Base-by-base conservation (phyloP, 2,888 invertebrate species). In the Polydrusus cervinus region DNA sequence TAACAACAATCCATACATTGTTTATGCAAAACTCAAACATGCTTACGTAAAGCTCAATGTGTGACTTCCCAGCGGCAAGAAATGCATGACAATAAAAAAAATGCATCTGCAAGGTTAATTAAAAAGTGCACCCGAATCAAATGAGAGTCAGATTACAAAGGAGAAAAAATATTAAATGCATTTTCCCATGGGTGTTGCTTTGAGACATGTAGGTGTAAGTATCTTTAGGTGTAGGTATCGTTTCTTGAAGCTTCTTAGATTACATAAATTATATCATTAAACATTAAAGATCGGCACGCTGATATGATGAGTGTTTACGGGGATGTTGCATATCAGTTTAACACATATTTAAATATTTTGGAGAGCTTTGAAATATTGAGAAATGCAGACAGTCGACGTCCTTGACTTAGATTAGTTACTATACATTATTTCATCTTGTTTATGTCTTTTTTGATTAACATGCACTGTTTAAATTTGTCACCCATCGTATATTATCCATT, bases 81-180 rank as follows among this genome's bases (percentile, higher is more conserved):
- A 47, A 16, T 16, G 51, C 11, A 20, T 51, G 18, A 25, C 25
- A 51, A 51, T 11, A 11, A 51, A 11, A 49, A 53, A 53, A 53
- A 53, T 25, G 53, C 53, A 60, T 3, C 9, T 60, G 57, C 67
- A 67, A 67, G 67, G 25, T 45, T 67, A 57, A 57, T 67, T 67
- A 57, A 53, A 60, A 34, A 57, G 13, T 67, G 57, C 67, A 67
- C 14, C 55, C 67, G 40, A 67, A 67, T 57, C 43, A 55, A 67
- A 13, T 38, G 40, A 55, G 13, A 25, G 45, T 55, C 57, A 30
- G 51, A 38, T 67, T 67, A 40, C 67, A 16, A 34, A 60, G 16
- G 18, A 38, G 57, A 60, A 51, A 20, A 53, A 47, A n/a, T 11
- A 25, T 25, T 30, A 13, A n/a, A 53, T 11, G 9, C 1, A 13